A percentile compares a stretch with the other conserved stretches of the same genome.
Evolutionary conservation across 1,140 invertebrate species (phyloP).

Genomic region (Polyergus mexicanus): DNA sequence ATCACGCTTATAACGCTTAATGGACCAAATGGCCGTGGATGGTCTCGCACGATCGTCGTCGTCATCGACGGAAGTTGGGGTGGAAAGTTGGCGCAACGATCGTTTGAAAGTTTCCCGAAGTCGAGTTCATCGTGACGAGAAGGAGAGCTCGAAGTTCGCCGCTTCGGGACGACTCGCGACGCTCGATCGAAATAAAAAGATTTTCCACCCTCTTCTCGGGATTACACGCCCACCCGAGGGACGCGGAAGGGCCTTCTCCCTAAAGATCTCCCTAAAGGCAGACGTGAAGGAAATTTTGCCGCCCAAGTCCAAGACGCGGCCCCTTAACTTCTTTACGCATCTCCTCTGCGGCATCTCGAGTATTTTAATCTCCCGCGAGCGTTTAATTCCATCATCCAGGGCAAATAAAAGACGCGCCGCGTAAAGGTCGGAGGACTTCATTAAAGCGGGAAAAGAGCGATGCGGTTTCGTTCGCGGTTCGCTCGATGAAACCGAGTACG

Average conservation of each 20-base stretch:
- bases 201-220: neutral
- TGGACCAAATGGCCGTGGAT: conserved; percentile 40
- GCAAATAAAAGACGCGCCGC: neutral
- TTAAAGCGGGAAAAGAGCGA: conserved; percentile 1
- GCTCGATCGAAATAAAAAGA: conserved; percentile 61
- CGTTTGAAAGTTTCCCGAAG: conserved; percentile 71
- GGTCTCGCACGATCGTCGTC: conserved; percentile 46
- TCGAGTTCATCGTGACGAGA: conserved; percentile 74
- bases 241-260: neutral
- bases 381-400: neutral
- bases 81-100: conserved; percentile 63
- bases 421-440: neutral
- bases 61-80: conserved; percentile 17
- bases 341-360: conserved; percentile 27
- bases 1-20: neutral
- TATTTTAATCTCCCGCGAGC: conserved; percentile 52
- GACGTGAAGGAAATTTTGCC: conserved; percentile 33
- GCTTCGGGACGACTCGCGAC: conserved; percentile 23
- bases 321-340: conserved; percentile 63
- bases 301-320: conserved; percentile 1
- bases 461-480: neutral
- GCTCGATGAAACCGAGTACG: neutral
- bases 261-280: conserved; percentile 31
- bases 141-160: conserved; percentile 68
- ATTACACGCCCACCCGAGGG: conserved; percentile 26